Evolutionary conservation across 2,888 invertebrate species (phyloP), one percentile per base, ranked within the genome.

Genomic region (Aethes cnicana): DNA sequence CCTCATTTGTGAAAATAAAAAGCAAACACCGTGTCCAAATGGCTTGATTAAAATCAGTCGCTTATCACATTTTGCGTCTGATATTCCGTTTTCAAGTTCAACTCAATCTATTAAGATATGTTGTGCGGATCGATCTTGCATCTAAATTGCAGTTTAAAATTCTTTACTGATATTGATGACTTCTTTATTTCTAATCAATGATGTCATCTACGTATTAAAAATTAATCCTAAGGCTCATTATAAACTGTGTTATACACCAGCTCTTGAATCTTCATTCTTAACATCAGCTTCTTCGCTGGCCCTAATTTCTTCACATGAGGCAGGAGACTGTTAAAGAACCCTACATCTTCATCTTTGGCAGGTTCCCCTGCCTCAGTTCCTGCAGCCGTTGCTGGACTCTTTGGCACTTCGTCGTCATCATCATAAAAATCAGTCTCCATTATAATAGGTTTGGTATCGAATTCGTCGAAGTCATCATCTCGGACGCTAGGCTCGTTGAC

Each of bases 251-350:
- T 88, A 56, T 90, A 90, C 4, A 90, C 86, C 32, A 89, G 41
- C 49, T 89, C 89, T 36, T 89, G 89, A 5, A 90, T 89, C 57
- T 89, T 90, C 86, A 89, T 89, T 46, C 90, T 65, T 1, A 90
- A 43, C 86, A 88, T 85, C 53, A 90, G 55, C 53, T 90, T 90
- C 58, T 89, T 90, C 1, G 88, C 87, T 0, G 89, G 88, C 0
- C 79, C 77, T 36, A 90, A 58, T 49, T 90, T 89, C 62, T 78
- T 86, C 0, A 90, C 88, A 54, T 90, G 90, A 0, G 89, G 88
- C 1, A 90, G 57, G 0, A 90, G 61, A 55, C 89, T 90, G 41
- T 87, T 84, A 33, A 90, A 90, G 68, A 90, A 90, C 0, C 87
- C 87, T 14, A 87, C 71, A 61, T 90, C 90, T 53, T 90, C 90